Evolutionary conservation across 2,888 invertebrate genomes (phyloP), one percentile per base, ranked within the genome.

Genomic region (Spodoptera littoralis): DNA sequence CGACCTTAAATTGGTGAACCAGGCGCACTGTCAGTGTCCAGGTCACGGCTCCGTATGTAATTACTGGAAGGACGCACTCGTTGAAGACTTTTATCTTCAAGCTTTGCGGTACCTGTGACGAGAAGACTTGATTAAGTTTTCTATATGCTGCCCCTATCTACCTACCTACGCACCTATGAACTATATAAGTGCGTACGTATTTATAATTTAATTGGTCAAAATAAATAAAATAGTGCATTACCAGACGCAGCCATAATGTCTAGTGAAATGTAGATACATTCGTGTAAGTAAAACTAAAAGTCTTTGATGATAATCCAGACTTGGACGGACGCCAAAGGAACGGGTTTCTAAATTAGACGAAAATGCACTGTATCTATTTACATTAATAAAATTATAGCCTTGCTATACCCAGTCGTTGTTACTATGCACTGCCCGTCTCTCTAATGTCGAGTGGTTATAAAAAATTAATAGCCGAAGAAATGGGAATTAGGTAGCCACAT

Each of bases 291-390:
- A 82, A 81, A 83, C 68, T 73, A 70, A 77, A 79, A 78, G 63
- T 82, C 81, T 84, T 84, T 84, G 84, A 84, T 81, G 84, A 82
- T 83, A 79, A 81, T 79, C 78, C 77, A 68, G 76, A 73, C 67
- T 80, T 89, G 89, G 88, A 83, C 27, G 5, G 22, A 0, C 47
- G 87, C 88, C 89, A 88, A 83, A 62, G 66, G 65, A 77, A 78
- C 75, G 69, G 66, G 75, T 73, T 80, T 79, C 82, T 81, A 81
- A 87, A 83, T 86, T 84, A 80, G 79, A 84, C 73, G 80, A 84
- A 89, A 88, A 82, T 86, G 84, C 83, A 86, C 72, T 76, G 77
- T 85, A 81, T 83, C 80, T 84, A 77, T 84, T 81, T 77, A 77
- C 76, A 83, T 82, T 79, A 73, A 73, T 77, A 80, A 75, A 79